Conservation (phyloP, 1,140 invertebrate genomes). For the Bilobella aurantiaca region DNA sequence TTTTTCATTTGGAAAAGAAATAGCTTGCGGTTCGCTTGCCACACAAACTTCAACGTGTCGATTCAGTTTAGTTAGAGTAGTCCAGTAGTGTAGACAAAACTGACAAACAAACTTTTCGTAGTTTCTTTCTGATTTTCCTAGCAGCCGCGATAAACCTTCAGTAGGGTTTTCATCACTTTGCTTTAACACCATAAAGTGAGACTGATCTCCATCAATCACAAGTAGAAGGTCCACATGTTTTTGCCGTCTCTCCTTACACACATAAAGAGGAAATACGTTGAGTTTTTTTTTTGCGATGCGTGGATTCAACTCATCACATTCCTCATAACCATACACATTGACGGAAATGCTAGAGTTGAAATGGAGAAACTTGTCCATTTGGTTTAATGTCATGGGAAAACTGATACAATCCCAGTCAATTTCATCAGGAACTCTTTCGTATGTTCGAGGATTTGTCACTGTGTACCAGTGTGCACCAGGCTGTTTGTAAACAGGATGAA, state of each 20-base stretch:
- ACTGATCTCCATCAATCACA: background rate
- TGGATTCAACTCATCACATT: background rate
- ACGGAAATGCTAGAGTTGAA: background rate
- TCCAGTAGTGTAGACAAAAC: background rate
- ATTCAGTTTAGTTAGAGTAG: background rate
- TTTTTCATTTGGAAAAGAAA: too few relatives aligned
- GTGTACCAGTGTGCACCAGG: background rate
- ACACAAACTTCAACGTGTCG: background rate
- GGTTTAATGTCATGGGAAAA: background rate
- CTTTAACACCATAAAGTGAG: background rate
- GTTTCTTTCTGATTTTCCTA: background rate
- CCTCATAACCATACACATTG: conserved; percentile 1
- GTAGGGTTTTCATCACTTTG: background rate
- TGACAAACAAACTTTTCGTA: background rate
- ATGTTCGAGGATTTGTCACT: background rate
- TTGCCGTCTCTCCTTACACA: background rate
- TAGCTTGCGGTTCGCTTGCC: too few relatives aligned
- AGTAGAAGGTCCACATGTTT: background rate
- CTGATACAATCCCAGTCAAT: conserved; percentile 3
- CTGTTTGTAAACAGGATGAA: background rate
- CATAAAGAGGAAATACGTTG: background rate
- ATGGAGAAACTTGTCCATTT: background rate
- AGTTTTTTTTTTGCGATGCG: background rate
- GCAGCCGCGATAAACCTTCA: background rate
- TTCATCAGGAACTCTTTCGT: background rate